Conservation (phyloP, 2,888 invertebrate genomes). For the Pyrochroa serraticornis region DNA sequence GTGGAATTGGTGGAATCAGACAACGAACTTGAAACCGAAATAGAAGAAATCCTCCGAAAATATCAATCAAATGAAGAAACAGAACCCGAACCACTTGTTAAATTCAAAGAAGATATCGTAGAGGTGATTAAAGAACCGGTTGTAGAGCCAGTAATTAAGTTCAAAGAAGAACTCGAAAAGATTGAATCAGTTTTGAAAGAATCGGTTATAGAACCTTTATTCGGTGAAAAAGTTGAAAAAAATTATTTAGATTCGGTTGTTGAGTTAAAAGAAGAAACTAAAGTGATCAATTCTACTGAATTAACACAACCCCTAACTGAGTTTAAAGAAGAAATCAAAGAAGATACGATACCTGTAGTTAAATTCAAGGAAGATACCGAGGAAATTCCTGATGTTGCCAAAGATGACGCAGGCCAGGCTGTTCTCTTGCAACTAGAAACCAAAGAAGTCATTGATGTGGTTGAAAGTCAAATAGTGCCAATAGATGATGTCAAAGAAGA, state of each 20-base stretch:
- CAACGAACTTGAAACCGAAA: constrained; percentile 16
- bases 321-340: constrained; percentile 46
- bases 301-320: too few species aligned
- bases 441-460: too few species aligned
- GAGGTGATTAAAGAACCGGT: background rate
- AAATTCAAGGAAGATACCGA: too few species aligned
- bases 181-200: background rate
- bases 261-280: too few species aligned
- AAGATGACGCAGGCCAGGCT: too few species aligned
- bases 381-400: too few species aligned
- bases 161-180: background rate
- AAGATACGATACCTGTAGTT: constrained; percentile 41
- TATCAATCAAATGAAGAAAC: constrained; percentile 9
- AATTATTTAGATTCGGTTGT: background rate
- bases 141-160: background rate
- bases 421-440: too few species aligned
- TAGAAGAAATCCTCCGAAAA: constrained; percentile 9
- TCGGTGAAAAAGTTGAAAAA: background rate
- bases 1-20: constrained; percentile 1
- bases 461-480: too few species aligned
- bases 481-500: too few species aligned
- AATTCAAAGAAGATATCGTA: constrained; percentile 16
- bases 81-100: constrained; percentile 20
- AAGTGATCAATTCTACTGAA: too few species aligned
- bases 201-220: background rate